Conservation (phyloP, 2,797 vertebrate genomes). For the Sebastes ruberrimus region DNA sequence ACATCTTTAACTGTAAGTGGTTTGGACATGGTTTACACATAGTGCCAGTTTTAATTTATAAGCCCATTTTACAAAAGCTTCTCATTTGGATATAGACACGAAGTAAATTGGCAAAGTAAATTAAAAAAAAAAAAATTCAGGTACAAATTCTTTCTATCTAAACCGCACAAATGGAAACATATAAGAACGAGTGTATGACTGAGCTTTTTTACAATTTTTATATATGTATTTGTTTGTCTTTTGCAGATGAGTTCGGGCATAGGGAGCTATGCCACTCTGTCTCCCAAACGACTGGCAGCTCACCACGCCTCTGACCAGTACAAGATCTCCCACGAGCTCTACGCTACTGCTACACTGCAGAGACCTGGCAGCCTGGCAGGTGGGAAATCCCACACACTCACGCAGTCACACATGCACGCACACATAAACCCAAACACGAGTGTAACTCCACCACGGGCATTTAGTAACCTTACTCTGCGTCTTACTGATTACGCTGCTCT, state of each 20-base stretch:
- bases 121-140: background rate
- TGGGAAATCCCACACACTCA: constrained; percentile 68
- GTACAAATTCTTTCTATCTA: background rate
- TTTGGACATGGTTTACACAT: constrained; percentile 13
- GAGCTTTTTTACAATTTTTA: too few species aligned
- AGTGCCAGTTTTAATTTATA: constrained; percentile 12
- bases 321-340: constrained; percentile 97
- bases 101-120: constrained; percentile 3
- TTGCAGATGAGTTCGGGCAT: constrained; percentile 92
- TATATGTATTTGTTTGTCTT: background rate
- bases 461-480: background rate
- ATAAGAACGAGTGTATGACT: background rate
- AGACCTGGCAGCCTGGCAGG: constrained; percentile 96
- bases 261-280: constrained; percentile 96
- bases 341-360: constrained; percentile 95
- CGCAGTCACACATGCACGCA: background rate
- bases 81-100: background rate
- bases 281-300: constrained; percentile 93
- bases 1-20: background rate
- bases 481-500: background rate
- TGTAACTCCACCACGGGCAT: background rate
- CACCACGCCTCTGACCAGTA: constrained; percentile 93
- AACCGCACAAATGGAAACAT: background rate
- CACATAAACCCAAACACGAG: constrained; percentile 1
- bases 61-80: constrained; percentile 11